Evolutionary conservation across 1,140 invertebrate genomes (phyloP), one percentile per base, ranked within the genome.

Genomic region (silkworm (Bombyx mori)): DNA sequence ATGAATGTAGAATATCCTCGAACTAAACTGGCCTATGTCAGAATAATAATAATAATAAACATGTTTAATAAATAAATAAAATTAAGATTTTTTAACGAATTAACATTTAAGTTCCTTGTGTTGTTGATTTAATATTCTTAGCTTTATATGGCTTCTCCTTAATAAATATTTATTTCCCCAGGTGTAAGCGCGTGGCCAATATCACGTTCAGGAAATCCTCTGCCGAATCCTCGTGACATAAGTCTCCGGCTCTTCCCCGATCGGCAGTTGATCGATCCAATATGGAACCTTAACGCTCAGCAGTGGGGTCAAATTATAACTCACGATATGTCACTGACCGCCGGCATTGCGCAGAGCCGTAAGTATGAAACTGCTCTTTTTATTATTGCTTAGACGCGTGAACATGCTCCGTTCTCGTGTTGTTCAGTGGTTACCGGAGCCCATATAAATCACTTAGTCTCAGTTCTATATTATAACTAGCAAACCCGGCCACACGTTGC

Each of bases 231-330:
- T 10, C 89, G 96, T 44, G 75, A 91, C 9, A 87, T 97, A 1
- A 95, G 94, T 60, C 84, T 92, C 43, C 85, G 89, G 1, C 68
- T 94, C 1, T 95, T 95, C 69, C 89, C 89, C 0, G 90, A 90
- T 55, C 91, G 91, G 8, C 91, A 94, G 60, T 79, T 91, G 1
- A 87, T 92, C 2, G 94, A 96, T 79, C 91, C 89, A 0, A 80
- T 91, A 51, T 95, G 91, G 88, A 94, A 92, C 3, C 79, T 96
- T 2, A 91, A 90, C n/a, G 90, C 94, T 18, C 96, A 96, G 92
- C 94, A 96, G 63, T 96, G 93, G 90, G 95, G 95, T 7, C 95
- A 97, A 80, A 93, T 97, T 54, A 92, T 97, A 35, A 95, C 94
- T 6, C 95, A 97, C 76, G 95, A 97, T 71, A 94, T 96, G 92